These are phyloP conservation scores for Clarias gariepinus DNA, from an alignment of 2,113 vertebrate genomes.

Conservation along the genomic window DNA sequence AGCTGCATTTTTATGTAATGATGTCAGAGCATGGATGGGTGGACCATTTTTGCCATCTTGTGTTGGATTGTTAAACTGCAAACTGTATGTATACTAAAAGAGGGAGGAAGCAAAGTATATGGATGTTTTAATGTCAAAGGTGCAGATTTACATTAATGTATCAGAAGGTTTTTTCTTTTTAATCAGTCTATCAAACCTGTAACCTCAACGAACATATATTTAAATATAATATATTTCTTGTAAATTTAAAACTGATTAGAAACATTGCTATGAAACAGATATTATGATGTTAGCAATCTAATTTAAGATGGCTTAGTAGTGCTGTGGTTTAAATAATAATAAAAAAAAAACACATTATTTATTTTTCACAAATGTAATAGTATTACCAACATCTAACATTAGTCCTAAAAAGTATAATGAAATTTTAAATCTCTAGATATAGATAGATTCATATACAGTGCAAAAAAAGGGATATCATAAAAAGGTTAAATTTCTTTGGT, in stretches of 20 bases:
- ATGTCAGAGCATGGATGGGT: slow-evolving; percentile 25
- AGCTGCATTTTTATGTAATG: slow-evolving; percentile 53
- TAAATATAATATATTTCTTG: not conserved
- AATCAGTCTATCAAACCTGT: not conserved
- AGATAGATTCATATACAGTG: too few relatives aligned
- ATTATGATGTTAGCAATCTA: too few relatives aligned
- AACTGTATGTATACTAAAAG: not conserved
- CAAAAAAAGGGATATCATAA: too few relatives aligned
- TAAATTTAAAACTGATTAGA: too few relatives aligned
- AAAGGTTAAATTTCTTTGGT: too few relatives aligned
- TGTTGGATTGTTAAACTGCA: slow-evolving; percentile 53
- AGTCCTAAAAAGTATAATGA: too few relatives aligned
- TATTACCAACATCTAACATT: not conserved
- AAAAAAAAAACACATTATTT: too few relatives aligned
- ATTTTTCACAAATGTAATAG: not conserved
- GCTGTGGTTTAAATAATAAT: too few relatives aligned
- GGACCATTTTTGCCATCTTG: slow-evolving; percentile 66
- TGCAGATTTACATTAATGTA: slow-evolving; percentile 12
- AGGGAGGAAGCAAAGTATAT: slow-evolving; percentile 39
- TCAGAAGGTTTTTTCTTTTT: not conserved
- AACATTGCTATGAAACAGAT: too few relatives aligned
- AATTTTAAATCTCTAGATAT: too few relatives aligned
- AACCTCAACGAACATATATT: not conserved
- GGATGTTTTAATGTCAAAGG: slow-evolving; percentile 36
- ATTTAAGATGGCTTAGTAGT: too few relatives aligned